A percentile compares a stretch with the other conserved stretches of the same genome.
These are phyloP conservation scores for Antheraea pernyi DNA, from an alignment of 1,140 invertebrate genomes.

Conservation along the genomic window DNA sequence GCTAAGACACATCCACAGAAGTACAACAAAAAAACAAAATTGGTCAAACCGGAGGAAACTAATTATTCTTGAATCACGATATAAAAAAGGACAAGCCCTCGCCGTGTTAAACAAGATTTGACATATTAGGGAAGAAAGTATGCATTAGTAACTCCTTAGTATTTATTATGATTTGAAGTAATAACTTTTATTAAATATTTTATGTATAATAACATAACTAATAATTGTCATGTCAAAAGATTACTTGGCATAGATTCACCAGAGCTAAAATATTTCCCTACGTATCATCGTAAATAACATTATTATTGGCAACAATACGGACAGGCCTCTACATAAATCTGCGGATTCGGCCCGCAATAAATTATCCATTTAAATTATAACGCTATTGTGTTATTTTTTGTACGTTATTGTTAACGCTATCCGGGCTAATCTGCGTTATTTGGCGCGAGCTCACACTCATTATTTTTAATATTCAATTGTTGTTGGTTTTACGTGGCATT, in stretches of 20 bases:
- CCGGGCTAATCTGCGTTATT: not conserved
- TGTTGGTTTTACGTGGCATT: not conserved
- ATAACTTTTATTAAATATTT: too few relatives aligned
- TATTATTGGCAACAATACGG: slow-evolving; percentile 1
- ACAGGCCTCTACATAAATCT: not conserved
- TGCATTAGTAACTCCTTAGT: too few relatives aligned
- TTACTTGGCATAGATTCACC: slow-evolving; percentile 2
- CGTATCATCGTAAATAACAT: slow-evolving; percentile 1
- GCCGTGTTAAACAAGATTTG: too few relatives aligned
- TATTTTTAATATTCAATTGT: not conserved
- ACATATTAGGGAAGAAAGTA: too few relatives aligned
- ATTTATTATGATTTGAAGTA: too few relatives aligned
- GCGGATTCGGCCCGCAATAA: not conserved
- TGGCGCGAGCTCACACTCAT: not conserved
- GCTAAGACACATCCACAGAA: too few relatives aligned
- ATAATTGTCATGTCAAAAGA: not conserved
- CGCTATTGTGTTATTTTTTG: slow-evolving; percentile 11
- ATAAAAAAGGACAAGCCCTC: too few relatives aligned
- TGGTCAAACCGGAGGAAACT: too few relatives aligned
- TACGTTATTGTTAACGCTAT: not conserved
- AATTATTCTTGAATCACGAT: too few relatives aligned
- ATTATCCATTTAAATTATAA: slow-evolving; percentile 7
- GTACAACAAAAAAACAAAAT: too few relatives aligned
- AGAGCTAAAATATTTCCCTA: not conserved
- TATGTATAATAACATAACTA: not conserved